phyloP scores from a whole-genome alignment of 35 echinoderm and acorn worm genomes.

The Stichopus chloronotus region DNA sequence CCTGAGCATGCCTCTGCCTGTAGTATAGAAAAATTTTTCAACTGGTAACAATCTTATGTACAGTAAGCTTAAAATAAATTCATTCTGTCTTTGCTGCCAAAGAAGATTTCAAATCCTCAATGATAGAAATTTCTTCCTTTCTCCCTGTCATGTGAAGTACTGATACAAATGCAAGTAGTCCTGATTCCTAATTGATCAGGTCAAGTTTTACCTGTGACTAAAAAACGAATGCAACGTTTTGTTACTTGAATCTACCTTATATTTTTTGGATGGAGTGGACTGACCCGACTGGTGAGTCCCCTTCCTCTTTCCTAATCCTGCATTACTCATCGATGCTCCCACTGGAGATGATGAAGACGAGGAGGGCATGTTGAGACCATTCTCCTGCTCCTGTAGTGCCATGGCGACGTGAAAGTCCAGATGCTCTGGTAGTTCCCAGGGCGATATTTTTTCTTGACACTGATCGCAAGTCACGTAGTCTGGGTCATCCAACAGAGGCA shows the following conservation, averaged over 20 bases:
- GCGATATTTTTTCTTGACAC: constrained; percentile 66
- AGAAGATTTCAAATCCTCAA: too few relatives aligned
- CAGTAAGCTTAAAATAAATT: too few relatives aligned
- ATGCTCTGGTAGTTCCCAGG: constrained; percentile 95
- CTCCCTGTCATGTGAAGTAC: too few relatives aligned
- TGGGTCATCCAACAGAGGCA: background rate
- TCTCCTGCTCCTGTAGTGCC: constrained; percentile 72
- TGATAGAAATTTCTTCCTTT: too few relatives aligned
- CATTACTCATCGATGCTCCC: background rate
- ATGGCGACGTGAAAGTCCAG: constrained; percentile 90
- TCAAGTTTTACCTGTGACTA: constrained; percentile 59
- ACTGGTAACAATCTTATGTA: too few relatives aligned
- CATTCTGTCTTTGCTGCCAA: too few relatives aligned
- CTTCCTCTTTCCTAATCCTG: constrained; percentile 60
- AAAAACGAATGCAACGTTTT: constrained; percentile 77
- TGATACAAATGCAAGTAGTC: too few relatives aligned
- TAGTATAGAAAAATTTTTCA: too few relatives aligned
- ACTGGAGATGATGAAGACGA: background rate
- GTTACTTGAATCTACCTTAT: constrained; percentile 52
- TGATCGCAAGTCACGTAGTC: constrained; percentile 86
- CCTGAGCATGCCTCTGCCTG: too few relatives aligned
- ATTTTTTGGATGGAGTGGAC: constrained; percentile 58
- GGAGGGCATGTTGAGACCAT: background rate
- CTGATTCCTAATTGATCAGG: too few relatives aligned
- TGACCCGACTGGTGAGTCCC: constrained; percentile 49